phyloP scores from a whole-genome alignment of 2,113 vertebrate species.

The Salvelinus sp. region DNA sequence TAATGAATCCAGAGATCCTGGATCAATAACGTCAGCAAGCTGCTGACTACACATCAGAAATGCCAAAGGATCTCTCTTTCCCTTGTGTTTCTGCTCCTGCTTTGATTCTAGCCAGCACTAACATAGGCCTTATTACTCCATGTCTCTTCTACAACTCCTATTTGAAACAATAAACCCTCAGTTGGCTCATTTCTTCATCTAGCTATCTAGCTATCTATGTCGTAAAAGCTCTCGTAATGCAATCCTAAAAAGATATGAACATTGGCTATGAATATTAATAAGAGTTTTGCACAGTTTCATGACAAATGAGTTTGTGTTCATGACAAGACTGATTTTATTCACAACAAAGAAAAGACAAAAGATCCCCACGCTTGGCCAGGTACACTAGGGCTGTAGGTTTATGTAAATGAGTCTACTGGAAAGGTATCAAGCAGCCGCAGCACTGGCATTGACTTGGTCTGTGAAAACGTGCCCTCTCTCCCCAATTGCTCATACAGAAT shows the following conservation, averaged over 20 bases:
- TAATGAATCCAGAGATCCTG: slow-evolving; percentile 81
- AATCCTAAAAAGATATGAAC: no score
- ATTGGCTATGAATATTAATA: no score
- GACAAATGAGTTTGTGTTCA: no score
- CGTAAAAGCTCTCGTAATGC: no score
- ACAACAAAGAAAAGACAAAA: no score
- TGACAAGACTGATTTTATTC: no score
- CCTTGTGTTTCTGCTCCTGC: neutral
- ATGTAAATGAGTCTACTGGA: slow-evolving; percentile 81
- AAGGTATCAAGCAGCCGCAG: slow-evolving; percentile 85
- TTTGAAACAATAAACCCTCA: no score
- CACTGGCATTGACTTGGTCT: slow-evolving; percentile 84
- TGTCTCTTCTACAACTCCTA: no score
- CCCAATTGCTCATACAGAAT: slow-evolving; percentile 97
- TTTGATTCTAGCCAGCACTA: neutral
- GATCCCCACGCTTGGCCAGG: neutral
- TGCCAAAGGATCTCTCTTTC: slow-evolving; percentile 65
- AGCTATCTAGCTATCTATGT: no score
- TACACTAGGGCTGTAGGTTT: slow-evolving; percentile 64
- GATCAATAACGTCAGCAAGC: slow-evolving; percentile 80
- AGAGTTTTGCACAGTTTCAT: no score
- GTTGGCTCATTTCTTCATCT: no score
- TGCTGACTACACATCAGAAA: slow-evolving; percentile 76
- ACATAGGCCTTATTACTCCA: no score
- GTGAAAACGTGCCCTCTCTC: slow-evolving; percentile 88